A percentile compares a stretch with the other conserved stretches of the same genome.
phyloP scores from a whole-genome alignment of 2,888 invertebrate species.

The Itoplectis maculator region DNA sequence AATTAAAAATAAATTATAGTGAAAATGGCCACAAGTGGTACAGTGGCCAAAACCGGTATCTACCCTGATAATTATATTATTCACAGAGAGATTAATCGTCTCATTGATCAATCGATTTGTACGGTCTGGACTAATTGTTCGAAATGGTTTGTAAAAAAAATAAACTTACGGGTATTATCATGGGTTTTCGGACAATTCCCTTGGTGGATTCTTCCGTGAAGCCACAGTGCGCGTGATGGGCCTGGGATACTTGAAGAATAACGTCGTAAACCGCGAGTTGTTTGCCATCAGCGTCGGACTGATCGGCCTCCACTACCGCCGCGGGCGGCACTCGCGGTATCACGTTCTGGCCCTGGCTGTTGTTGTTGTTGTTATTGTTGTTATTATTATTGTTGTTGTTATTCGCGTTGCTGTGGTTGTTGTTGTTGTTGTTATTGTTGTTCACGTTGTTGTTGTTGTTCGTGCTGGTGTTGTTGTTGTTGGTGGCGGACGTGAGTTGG shows the following conservation, averaged over 20 bases:
- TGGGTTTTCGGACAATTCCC: slow-evolving; percentile 89
- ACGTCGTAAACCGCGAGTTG: slow-evolving; percentile 91
- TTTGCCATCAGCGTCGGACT: slow-evolving; percentile 85
- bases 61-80: background rate
- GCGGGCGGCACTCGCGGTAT: slow-evolving; percentile 81
- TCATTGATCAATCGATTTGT: too few species aligned
- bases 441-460: slow-evolving; percentile 70
- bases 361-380: slow-evolving; percentile 75
- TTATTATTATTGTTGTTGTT: slow-evolving; percentile 79
- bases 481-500: slow-evolving; percentile 75
- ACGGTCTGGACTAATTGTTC: too few species aligned
- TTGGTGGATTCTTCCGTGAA: slow-evolving; percentile 94
- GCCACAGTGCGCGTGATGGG: slow-evolving; percentile 94
- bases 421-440: slow-evolving; percentile 84
- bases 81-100: too few species aligned
- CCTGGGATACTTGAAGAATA: slow-evolving; percentile 92
- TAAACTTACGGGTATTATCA: slow-evolving; percentile 86
- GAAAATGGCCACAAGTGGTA: too few species aligned
- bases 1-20: too few species aligned
- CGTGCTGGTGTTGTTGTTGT: slow-evolving; percentile 74
- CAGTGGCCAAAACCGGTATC: background rate
- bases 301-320: slow-evolving; percentile 84
- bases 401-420: slow-evolving; percentile 83
- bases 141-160: too few species aligned
- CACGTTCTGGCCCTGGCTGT: slow-evolving; percentile 81